Conservation (phyloP, 2,888 invertebrate genomes). For the Chorisops tibialis region DNA sequence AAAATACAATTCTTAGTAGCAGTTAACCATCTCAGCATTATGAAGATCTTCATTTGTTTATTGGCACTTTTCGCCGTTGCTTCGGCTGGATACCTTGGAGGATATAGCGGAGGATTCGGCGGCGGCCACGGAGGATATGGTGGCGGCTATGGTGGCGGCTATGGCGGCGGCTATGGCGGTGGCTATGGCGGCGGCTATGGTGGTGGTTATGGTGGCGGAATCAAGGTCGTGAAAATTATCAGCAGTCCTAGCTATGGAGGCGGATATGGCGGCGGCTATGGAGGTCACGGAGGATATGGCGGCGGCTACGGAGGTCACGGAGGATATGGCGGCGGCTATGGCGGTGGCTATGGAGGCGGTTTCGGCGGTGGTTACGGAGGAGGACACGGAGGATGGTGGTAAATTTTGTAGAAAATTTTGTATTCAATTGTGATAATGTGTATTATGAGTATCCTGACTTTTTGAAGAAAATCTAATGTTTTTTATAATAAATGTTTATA, state of each 20-base stretch:
- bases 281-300: not conserved
- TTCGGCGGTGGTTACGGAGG: too few species aligned
- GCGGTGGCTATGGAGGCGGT: not conserved
- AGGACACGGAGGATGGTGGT: not conserved
- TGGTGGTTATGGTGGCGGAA: not conserved
- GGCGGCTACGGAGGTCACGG: not conserved
- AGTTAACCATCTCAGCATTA: too few species aligned
- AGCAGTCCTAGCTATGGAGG: not conserved
- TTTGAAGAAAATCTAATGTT: too few species aligned
- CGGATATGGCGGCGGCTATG: not conserved
- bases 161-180: not conserved
- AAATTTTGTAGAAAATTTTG: too few species aligned
- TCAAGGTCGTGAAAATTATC: too few species aligned
- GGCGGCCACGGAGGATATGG: conserved; percentile 15
- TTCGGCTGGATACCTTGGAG: not conserved
- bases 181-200: conserved; percentile 4
- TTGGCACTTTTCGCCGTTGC: not conserved
- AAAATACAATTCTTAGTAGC: too few species aligned
- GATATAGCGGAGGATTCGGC: conserved; percentile 16
- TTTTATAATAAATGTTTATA: too few species aligned
- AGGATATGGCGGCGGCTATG: not conserved
- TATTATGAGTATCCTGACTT: too few species aligned
- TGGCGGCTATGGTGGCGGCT: conserved; percentile 25
- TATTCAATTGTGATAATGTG: too few species aligned
- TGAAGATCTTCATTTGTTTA: too few species aligned